These are phyloP conservation scores for Oxyruncus cristatus DNA, from an alignment of 2,113 vertebrate species.

Conservation along the genomic window DNA sequence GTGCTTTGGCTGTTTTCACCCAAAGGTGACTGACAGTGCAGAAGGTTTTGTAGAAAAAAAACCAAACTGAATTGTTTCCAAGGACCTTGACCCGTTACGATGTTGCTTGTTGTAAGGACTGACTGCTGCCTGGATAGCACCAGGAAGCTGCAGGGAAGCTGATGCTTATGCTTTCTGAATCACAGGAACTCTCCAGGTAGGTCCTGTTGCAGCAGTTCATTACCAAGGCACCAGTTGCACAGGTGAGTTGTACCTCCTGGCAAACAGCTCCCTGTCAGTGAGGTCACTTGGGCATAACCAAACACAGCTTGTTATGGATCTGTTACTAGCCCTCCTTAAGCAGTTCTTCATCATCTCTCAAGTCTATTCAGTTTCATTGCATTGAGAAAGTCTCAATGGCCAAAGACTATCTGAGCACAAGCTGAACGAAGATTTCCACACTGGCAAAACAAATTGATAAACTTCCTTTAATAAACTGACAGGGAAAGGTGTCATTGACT, in stretches of 20 bases:
- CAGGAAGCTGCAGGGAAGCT: not conserved
- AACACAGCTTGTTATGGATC: not conserved
- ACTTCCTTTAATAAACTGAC: not conserved
- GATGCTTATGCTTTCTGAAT: not conserved
- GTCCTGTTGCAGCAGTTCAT: not conserved
- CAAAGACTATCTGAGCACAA: not conserved
- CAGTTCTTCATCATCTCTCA: not conserved
- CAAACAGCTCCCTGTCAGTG: not conserved
- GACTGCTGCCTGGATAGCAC: not conserved
- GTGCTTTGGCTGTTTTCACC: not conserved
- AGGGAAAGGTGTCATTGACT: not conserved
- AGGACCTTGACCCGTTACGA: not conserved
- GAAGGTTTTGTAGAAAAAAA: not conserved
- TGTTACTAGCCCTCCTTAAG: not conserved
- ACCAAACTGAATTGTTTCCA: not conserved
- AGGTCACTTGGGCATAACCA: not conserved
- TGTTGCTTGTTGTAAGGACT: accelerated
- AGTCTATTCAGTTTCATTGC: not conserved
- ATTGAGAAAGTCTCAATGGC: not conserved
- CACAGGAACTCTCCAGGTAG: not conserved
- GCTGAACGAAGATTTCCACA: not conserved
- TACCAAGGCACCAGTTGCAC: not conserved
- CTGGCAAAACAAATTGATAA: not conserved
- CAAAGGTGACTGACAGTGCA: not conserved
- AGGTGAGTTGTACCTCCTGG: not conserved